Conservation (phyloP, 1,140 invertebrate species). For the Drosophila lacteicornis region DNA sequence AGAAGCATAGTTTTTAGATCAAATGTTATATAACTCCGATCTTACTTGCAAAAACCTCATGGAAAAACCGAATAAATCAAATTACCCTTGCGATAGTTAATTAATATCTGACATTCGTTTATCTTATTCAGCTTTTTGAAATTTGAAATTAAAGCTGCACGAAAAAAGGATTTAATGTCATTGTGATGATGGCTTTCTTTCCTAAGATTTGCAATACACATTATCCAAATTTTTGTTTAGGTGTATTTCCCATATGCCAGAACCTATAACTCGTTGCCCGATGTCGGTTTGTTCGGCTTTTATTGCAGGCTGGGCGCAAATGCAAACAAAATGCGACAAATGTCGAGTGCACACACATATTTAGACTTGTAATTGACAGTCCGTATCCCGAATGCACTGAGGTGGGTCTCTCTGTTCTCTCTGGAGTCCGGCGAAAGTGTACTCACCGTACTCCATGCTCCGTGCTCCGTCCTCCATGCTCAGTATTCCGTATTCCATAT, state of each 20-base stretch:
- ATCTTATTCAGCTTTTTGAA: not conserved
- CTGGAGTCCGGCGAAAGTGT: constrained; percentile 30
- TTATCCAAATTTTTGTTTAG: not conserved
- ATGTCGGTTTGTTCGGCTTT: constrained; percentile 67
- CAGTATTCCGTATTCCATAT: constrained; percentile 14
- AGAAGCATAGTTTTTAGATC: too few species aligned
- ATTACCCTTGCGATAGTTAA: too few species aligned
- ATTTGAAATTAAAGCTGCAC: not conserved
- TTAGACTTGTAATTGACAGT: constrained; percentile 66
- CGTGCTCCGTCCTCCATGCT: constrained; percentile 9
- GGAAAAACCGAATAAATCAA: not conserved
- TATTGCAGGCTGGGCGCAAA: constrained; percentile 76
- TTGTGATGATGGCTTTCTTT: too few species aligned
- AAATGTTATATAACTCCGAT: too few species aligned
- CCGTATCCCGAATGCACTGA: constrained; percentile 24
- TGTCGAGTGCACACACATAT: constrained; percentile 48
- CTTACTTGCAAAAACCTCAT: not conserved
- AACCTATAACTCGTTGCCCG: constrained; percentile 46
- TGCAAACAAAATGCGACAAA: constrained; percentile 77
- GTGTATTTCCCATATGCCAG: constrained; percentile 43
- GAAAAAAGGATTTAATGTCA: not conserved
- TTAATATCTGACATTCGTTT: too few species aligned
- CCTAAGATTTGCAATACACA: too few species aligned
- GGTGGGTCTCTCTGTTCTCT: constrained; percentile 33
- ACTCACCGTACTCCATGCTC: constrained; percentile 7